phyloP scores from a whole-genome alignment of 1,140 invertebrate species.

The Pseudachorutes palmiensis region DNA sequence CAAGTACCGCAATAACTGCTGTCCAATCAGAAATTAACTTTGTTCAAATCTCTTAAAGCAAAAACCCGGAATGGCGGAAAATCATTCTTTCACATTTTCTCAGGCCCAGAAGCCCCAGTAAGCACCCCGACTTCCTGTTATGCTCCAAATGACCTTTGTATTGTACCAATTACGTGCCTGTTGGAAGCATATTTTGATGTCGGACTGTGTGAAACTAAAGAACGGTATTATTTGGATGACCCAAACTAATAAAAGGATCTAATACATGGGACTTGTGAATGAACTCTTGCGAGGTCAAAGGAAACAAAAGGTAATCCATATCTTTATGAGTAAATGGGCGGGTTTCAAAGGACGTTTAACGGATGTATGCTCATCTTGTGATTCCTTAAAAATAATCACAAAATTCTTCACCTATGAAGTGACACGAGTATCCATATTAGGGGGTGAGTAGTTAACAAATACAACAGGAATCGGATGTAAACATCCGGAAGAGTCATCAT shows the following conservation, averaged over 20 bases:
- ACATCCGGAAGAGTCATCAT: slow-evolving; percentile 28
- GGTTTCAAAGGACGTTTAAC: neutral
- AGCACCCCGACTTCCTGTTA: neutral
- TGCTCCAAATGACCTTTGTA: neutral
- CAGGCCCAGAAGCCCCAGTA: neutral
- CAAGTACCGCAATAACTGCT: no score
- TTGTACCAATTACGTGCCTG: neutral
- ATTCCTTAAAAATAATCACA: slow-evolving; percentile 1
- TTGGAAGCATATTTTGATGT: neutral
- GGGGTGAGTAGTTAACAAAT: slow-evolving; percentile 17
- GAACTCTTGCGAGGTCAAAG: neutral
- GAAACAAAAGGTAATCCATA: neutral
- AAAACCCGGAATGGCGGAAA: neutral
- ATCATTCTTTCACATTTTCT: neutral
- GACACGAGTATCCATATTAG: neutral
- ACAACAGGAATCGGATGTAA: slow-evolving; percentile 34
- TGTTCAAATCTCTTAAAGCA: no score
- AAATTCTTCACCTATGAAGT: no score
- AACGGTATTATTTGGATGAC: neutral
- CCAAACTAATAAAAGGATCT: neutral
- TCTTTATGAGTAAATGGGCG: neutral
- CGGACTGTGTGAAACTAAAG: neutral
- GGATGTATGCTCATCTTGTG: slow-evolving; percentile 5
- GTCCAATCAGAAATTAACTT: no score
- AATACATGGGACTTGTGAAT: neutral